Evolutionary conservation across 2,113 vertebrate species (phyloP).

Genomic region (Dicrurus megarhynchus): DNA sequence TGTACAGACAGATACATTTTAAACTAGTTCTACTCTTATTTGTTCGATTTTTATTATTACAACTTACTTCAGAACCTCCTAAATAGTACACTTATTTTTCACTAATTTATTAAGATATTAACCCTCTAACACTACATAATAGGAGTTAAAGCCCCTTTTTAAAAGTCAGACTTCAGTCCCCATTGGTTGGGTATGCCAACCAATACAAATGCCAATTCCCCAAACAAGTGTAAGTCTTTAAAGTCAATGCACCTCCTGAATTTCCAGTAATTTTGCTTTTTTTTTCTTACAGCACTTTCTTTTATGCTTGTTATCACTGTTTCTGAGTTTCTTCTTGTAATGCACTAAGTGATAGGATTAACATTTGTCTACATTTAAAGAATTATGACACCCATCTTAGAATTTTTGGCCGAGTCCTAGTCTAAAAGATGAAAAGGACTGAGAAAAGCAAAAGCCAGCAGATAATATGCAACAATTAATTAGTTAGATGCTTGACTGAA

Average conservation of each 20-base stretch:
- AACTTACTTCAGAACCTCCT: neutral
- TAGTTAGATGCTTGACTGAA: neutral
- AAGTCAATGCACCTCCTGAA: neutral
- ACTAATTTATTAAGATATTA: neutral
- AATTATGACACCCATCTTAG: neutral
- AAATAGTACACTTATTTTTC: neutral
- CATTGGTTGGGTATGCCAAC: neutral
- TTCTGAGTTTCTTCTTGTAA: neutral
- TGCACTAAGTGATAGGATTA: neutral
- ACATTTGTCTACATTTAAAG: neutral
- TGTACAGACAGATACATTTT: neutral
- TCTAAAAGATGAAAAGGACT: neutral
- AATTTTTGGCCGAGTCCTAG: neutral
- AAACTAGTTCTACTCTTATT: neutral
- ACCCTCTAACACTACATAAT: neutral
- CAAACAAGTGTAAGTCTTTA: neutral
- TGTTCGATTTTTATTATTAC: neutral
- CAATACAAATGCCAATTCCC: neutral
- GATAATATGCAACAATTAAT: neutral
- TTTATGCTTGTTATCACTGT: neutral
- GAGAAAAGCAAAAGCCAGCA: neutral
- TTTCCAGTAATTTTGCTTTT: neutral
- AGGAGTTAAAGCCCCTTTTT: neutral
- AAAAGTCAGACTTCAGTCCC: neutral
- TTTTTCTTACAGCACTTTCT: neutral